phyloP scores from a whole-genome alignment of 2,113 vertebrate species.

The Caloenas nicobarica region DNA sequence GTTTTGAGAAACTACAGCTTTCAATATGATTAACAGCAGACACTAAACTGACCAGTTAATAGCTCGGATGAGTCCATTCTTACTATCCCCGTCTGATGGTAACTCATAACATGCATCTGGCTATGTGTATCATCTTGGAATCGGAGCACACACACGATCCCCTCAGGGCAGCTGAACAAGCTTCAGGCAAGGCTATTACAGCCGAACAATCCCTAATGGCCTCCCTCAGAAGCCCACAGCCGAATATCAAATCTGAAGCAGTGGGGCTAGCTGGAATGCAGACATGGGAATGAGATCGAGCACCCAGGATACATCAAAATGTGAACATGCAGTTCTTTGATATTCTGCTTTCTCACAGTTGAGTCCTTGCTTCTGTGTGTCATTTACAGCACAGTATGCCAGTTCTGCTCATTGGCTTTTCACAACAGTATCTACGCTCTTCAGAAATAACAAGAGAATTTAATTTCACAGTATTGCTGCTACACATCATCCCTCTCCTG shows the following conservation, averaged over 20 bases:
- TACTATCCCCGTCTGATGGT: neutral
- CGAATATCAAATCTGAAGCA: neutral
- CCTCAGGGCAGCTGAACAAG: neutral
- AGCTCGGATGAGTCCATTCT: neutral
- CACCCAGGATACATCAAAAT: neutral
- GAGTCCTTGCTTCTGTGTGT: neutral
- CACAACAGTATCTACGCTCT: neutral
- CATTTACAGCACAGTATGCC: neutral
- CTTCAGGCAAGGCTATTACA: neutral
- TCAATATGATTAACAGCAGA: neutral
- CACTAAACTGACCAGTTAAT: neutral
- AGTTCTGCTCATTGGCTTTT: neutral
- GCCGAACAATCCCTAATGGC: neutral
- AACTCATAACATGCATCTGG: neutral
- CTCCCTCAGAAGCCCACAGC: neutral
- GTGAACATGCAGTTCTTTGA: neutral
- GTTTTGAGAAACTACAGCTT: neutral
- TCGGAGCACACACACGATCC: neutral
- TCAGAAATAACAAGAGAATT: neutral
- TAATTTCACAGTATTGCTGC: neutral
- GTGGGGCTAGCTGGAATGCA: neutral
- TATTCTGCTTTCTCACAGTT: neutral
- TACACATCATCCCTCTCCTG: neutral
- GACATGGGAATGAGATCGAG: neutral
- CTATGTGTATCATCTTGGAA: neutral